Conservation (phyloP, 1,140 invertebrate genomes). For the Calliphora vicina region DNA sequence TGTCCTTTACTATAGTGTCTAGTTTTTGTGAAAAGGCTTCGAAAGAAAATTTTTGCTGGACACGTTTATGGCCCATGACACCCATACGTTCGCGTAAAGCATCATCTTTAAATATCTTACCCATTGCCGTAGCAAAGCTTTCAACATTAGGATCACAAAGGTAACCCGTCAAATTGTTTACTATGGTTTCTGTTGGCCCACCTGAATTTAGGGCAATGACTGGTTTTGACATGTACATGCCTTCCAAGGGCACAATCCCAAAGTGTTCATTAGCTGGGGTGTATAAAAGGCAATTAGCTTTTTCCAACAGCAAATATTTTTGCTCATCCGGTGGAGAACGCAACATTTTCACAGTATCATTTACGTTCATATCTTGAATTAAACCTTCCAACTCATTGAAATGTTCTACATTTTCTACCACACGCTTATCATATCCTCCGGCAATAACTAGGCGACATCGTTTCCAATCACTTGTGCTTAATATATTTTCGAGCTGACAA, state of each 20-base stretch:
- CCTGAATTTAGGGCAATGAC: slow-evolving; percentile 96
- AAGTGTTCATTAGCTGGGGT: slow-evolving; percentile 98
- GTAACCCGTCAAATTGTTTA: slow-evolving; percentile 88
- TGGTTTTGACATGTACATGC: slow-evolving; percentile 93
- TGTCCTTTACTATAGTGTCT: slow-evolving; percentile 67
- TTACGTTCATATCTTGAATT: slow-evolving; percentile 69
- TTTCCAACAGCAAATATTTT: slow-evolving; percentile 81
- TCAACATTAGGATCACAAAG: slow-evolving; percentile 75
- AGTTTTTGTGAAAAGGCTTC: slow-evolving; percentile 76
- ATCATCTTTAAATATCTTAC: slow-evolving; percentile 70
- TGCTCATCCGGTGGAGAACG: slow-evolving; percentile 85
- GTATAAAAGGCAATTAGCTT: slow-evolving; percentile 85
- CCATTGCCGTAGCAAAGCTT: slow-evolving; percentile 83
- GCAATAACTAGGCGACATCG: slow-evolving; percentile 89
- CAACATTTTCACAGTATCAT: slow-evolving; percentile 81
- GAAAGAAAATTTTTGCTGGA: slow-evolving; percentile 83
- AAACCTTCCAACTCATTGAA: slow-evolving; percentile 80
- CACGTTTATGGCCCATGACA: slow-evolving; percentile 72
- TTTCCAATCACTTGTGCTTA: slow-evolving; percentile 68
- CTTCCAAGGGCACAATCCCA: slow-evolving; percentile 98
- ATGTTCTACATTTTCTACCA: slow-evolving; percentile 90
- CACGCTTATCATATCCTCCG: slow-evolving; percentile 93
- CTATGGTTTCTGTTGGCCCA: slow-evolving; percentile 93
- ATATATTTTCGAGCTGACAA: slow-evolving; percentile 69
- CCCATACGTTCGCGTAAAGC: slow-evolving; percentile 73